Conservation (phyloP, 1,140 invertebrate species). For the Drosophila grimshawi region DNA sequence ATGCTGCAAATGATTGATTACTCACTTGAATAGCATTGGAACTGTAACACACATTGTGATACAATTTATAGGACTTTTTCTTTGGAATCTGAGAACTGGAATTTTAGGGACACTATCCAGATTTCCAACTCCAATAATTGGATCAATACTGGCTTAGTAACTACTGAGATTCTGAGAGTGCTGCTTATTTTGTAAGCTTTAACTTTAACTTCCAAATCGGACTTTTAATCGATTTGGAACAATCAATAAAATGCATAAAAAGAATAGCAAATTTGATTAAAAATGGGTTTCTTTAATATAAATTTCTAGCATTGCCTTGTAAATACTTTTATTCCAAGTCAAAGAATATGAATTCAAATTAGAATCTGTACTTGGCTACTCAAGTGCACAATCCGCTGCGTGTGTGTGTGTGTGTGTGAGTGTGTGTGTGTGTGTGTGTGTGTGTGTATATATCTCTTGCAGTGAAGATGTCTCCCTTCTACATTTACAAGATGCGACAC, state of each 20-base stretch:
- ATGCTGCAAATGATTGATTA: neutral
- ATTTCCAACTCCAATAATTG: too few species aligned
- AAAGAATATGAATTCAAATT: slow-evolving; percentile 3
- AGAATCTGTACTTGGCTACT: neutral
- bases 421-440: neutral
- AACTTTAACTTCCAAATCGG: too few species aligned
- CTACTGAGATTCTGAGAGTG: too few species aligned
- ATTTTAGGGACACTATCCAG: neutral
- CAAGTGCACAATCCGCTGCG: slow-evolving; percentile 20
- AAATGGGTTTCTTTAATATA: too few species aligned
- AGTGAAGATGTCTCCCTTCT: slow-evolving; percentile 23
- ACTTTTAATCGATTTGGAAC: too few species aligned
- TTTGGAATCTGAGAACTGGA: neutral
- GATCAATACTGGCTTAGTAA: too few species aligned
- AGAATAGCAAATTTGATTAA: too few species aligned
- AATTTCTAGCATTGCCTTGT: too few species aligned
- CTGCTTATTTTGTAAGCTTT: too few species aligned
- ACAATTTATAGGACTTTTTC: neutral
- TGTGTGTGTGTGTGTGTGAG: neutral
- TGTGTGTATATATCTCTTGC: slow-evolving; percentile 2
- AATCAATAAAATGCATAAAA: too few species aligned
- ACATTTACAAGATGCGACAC: slow-evolving; percentile 30
- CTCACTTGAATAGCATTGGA: neutral
- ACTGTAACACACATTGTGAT: neutral
- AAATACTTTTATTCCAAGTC: too few species aligned